Conservation (phyloP, 2,888 invertebrate species). For the Euproctis similis region DNA sequence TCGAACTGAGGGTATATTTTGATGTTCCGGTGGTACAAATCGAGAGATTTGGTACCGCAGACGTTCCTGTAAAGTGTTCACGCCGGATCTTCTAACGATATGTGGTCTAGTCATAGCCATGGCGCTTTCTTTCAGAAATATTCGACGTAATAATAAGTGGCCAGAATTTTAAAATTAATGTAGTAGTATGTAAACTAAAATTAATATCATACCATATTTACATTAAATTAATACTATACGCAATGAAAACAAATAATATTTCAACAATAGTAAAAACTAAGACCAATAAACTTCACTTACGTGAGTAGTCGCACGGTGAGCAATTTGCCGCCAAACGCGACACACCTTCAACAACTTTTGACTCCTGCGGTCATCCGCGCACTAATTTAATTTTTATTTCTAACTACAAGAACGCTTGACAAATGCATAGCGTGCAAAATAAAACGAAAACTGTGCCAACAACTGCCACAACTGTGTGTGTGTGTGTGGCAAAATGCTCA, state of each 20-base stretch:
- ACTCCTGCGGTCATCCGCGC: neutral
- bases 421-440: neutral
- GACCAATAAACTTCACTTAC: slow-evolving; percentile 1
- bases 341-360: slow-evolving; percentile 1
- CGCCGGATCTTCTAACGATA: slow-evolving; percentile 9
- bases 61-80: slow-evolving; percentile 3
- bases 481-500: neutral
- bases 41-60: neutral
- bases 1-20: neutral
- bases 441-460: neutral
- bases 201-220: neutral
- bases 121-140: slow-evolving; percentile 12
- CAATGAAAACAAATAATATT: neutral
- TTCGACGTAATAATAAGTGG: slow-evolving; percentile 11
- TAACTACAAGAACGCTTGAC: neutral
- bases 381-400: neutral
- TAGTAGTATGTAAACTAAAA: neutral
- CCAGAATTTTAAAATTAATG: slow-evolving; percentile 4
- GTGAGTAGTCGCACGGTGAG: slow-evolving; percentile 4
- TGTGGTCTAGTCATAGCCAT: slow-evolving; percentile 9
- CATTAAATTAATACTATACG: neutral
- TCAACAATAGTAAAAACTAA: neutral
- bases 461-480: too few relatives aligned
- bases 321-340: slow-evolving; percentile 4
- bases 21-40: neutral